These are phyloP conservation scores for Scaptodrosophila lebanonensis DNA, from an alignment of 1,140 invertebrate species.

Conservation along the genomic window DNA sequence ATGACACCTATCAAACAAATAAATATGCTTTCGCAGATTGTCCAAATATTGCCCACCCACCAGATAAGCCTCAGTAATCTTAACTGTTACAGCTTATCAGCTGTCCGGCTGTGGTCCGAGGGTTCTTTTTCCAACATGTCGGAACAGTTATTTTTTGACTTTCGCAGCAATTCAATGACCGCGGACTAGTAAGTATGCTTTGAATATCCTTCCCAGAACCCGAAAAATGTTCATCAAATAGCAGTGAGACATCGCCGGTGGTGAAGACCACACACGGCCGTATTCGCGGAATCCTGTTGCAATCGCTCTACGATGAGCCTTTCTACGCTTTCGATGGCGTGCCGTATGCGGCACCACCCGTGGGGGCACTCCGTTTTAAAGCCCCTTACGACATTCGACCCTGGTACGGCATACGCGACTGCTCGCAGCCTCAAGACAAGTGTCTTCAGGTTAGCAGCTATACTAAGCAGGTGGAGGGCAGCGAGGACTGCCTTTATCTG, in stretches of 20 bases:
- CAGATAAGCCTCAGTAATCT: too few species aligned
- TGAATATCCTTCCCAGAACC: not conserved
- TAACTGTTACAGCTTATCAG: too few species aligned
- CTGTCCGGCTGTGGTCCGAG: too few species aligned
- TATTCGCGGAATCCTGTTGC: slow-evolving; percentile 37
- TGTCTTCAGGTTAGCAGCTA: slow-evolving; percentile 41
- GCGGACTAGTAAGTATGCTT: slow-evolving; percentile 29
- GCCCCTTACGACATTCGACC: slow-evolving; percentile 34
- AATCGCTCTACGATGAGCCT: slow-evolving; percentile 43
- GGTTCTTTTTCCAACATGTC: too few species aligned
- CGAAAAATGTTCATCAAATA: not conserved
- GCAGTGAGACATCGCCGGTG: slow-evolving; percentile 31
- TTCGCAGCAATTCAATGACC: slow-evolving; percentile 8
- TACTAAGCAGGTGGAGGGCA: slow-evolving; percentile 54
- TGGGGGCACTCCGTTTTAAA: slow-evolving; percentile 82
- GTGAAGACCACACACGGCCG: slow-evolving; percentile 46
- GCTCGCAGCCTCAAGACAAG: slow-evolving; percentile 35
- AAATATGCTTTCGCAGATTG: too few species aligned
- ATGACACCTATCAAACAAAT: too few species aligned
- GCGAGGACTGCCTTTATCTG: slow-evolving; percentile 78
- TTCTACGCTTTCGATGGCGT: slow-evolving; percentile 65
- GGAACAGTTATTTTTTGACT: too few species aligned
- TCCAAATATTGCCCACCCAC: too few species aligned
- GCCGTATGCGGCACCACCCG: slow-evolving; percentile 80
- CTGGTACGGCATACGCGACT: slow-evolving; percentile 51